These are phyloP conservation scores for Caenorhabditis remanei DNA, from an alignment of 1,140 invertebrate genomes.

Conservation along the genomic window DNA sequence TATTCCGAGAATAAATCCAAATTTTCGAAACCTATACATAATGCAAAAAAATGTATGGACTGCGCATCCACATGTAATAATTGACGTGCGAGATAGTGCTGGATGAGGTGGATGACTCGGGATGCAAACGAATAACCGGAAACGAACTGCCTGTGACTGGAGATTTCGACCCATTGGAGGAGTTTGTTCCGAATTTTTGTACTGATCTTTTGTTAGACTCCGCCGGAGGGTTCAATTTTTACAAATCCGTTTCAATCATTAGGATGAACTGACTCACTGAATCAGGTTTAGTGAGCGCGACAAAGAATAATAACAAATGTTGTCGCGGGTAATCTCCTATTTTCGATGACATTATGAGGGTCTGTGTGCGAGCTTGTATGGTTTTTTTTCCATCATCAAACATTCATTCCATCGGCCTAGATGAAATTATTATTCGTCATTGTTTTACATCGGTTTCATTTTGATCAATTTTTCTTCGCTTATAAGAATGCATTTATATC, in stretches of 20 bases:
- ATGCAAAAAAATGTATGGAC: slow-evolving; percentile 9
- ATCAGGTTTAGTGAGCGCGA: slow-evolving; percentile 42
- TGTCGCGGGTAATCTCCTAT: slow-evolving; percentile 50
- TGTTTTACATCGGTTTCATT: neutral
- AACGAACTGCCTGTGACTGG: slow-evolving; percentile 20
- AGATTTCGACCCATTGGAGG: slow-evolving; percentile 15
- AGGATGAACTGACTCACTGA: slow-evolving; percentile 13
- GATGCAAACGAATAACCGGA: slow-evolving; percentile 39
- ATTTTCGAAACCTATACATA: slow-evolving; percentile 7
- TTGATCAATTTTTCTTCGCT: neutral
- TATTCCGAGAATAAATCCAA: slow-evolving; percentile 14
- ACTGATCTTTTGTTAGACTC: slow-evolving; percentile 51
- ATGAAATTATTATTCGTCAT: slow-evolving; percentile 12
- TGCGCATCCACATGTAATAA: slow-evolving; percentile 43
- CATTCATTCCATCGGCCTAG: slow-evolving; percentile 1
- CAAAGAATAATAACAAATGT: slow-evolving; percentile 55
- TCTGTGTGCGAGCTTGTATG: slow-evolving; percentile 11
- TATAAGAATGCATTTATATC: neutral
- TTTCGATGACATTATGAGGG: slow-evolving; percentile 39
- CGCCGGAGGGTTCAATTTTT: neutral
- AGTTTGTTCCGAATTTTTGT: slow-evolving; percentile 1
- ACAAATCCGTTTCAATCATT: slow-evolving; percentile 50
- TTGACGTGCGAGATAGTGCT: slow-evolving; percentile 28
- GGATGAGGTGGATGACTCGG: slow-evolving; percentile 31
- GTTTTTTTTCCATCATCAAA: slow-evolving; percentile 49